A percentile compares a stretch with the other conserved stretches of the same genome.
phyloP scores from a whole-genome alignment of 2,888 invertebrate genomes.

The Schrankia costaestrigalis region DNA sequence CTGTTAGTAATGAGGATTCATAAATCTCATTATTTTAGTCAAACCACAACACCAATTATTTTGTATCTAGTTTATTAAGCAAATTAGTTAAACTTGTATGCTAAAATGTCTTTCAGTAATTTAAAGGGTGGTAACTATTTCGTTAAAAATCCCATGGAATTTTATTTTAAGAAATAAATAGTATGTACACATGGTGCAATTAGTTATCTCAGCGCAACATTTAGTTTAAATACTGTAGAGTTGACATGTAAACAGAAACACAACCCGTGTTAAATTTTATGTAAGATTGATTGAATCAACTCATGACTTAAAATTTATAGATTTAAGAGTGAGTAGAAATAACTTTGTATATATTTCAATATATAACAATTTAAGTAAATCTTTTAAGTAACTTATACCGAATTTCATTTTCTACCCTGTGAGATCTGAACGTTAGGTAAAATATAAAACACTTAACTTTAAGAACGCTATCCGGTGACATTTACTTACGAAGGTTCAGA shows the following conservation, averaged over 20 bases:
- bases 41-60: conserved; percentile 20
- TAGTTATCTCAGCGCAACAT: conserved; percentile 51
- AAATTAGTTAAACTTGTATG: conserved; percentile 13
- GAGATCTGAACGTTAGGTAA: conserved; percentile 65
- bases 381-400: conserved; percentile 74
- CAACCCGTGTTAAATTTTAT: conserved; percentile 63
- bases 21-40: conserved; percentile 27
- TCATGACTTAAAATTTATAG: conserved; percentile 75
- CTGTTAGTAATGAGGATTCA: conserved; percentile 21
- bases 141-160: conserved; percentile 13
- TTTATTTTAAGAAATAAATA: conserved; percentile 35
- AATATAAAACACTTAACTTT: not conserved
- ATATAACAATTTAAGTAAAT: conserved; percentile 77
- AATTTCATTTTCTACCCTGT: conserved; percentile 74
- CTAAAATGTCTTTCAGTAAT: conserved; percentile 19
- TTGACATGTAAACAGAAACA: conserved; percentile 60
- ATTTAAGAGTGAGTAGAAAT: conserved; percentile 71
- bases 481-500: not conserved
- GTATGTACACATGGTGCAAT: conserved; percentile 60
- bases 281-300: conserved; percentile 76
- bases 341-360: conserved; percentile 78
- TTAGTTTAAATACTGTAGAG: conserved; percentile 53
- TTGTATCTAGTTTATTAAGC: conserved; percentile 20
- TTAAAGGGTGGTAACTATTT: conserved; percentile 26
- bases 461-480: not conserved